Conservation (phyloP, 2,113 vertebrate species). For the Petrocephalus microphthalmus region DNA sequence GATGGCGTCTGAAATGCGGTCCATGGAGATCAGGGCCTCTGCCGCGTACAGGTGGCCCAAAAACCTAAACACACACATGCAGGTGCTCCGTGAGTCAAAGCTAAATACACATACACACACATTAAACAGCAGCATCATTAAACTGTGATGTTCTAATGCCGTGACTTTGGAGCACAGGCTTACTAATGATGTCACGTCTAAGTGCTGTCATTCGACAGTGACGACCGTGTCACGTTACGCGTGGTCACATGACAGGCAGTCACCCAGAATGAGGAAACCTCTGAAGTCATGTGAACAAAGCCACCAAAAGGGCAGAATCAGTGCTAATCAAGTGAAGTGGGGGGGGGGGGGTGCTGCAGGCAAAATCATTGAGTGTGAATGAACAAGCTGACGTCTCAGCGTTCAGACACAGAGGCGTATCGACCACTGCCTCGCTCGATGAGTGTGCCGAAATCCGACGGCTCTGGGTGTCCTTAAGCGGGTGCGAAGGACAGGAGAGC, state of each 20-base stretch:
- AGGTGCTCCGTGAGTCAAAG: not conserved
- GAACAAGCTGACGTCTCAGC: not conserved
- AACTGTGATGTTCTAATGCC: not conserved
- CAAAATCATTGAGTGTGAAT: not conserved
- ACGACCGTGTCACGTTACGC: not conserved
- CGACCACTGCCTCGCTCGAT: not conserved
- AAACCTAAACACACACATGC: conserved; percentile 65
- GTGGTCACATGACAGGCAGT: not conserved
- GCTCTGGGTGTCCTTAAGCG: not conserved
- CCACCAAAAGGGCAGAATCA: not conserved
- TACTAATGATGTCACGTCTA: not conserved
- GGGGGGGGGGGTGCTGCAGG: not conserved
- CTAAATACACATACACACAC: not conserved
- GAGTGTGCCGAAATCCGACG: not conserved
- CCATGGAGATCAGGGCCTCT: conserved; percentile 94
- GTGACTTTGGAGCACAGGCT: not conserved
- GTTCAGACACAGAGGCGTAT: not conserved
- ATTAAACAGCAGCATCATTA: not conserved
- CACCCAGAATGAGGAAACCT: not conserved
- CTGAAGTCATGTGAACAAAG: not conserved
- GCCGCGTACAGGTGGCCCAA: conserved; percentile 94
- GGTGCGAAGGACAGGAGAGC: not conserved
- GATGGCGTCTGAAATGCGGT: conserved; percentile 96
- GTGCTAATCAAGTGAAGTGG: not conserved
- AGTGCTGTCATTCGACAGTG: not conserved